Percentiles rank a stretch among this genome's conserved stretches.
phyloP scores from a whole-genome alignment of 23 tunicate species.

The Styela plicata region DNA sequence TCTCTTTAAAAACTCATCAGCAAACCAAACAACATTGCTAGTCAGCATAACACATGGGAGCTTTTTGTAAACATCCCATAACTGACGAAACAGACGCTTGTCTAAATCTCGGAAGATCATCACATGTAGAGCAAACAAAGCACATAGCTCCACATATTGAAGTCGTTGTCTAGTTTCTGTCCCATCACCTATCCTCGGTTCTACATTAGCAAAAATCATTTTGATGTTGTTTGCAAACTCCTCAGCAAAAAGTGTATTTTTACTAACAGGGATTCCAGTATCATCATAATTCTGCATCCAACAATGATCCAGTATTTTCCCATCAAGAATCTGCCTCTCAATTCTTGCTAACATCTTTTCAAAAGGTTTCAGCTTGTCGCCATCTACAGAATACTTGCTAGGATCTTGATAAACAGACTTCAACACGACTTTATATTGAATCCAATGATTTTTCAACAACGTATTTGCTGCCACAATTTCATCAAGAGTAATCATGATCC shows the following conservation, averaged over 20 bases:
- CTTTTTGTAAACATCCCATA: conserved; percentile 85
- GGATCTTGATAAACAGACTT: conserved; percentile 75
- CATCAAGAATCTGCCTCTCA: conserved; percentile 42
- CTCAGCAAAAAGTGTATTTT: conserved; percentile 60
- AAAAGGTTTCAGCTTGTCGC: conserved; percentile 49
- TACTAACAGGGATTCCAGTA: conserved; percentile 83
- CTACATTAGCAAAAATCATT: conserved; percentile 34
- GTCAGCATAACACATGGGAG: conserved; percentile 75
- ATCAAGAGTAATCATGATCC: conserved; percentile 60
- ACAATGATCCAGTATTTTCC: conserved; percentile 48
- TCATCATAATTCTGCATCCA: conserved; percentile 82
- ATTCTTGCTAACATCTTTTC: conserved; percentile 62
- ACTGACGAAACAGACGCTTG: conserved; percentile 54
- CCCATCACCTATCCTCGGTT: conserved; percentile 57
- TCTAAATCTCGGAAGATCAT: conserved; percentile 57
- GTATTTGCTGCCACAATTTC: conserved; percentile 58
- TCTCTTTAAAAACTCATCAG: conserved; percentile 61
- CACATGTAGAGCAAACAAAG: conserved; percentile 58
- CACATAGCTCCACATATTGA: conserved; percentile 82
- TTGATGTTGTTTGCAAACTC: conserved; percentile 68
- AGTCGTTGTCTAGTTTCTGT: conserved; percentile 51
- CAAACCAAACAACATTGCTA: conserved; percentile 82
- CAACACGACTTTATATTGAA: conserved; percentile 55
- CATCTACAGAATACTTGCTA: conserved; percentile 44
- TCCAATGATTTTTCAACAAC: conserved; percentile 59